These are phyloP conservation scores for Cantharis rufa DNA, from an alignment of 2,888 invertebrate genomes.

Conservation along the genomic window DNA sequence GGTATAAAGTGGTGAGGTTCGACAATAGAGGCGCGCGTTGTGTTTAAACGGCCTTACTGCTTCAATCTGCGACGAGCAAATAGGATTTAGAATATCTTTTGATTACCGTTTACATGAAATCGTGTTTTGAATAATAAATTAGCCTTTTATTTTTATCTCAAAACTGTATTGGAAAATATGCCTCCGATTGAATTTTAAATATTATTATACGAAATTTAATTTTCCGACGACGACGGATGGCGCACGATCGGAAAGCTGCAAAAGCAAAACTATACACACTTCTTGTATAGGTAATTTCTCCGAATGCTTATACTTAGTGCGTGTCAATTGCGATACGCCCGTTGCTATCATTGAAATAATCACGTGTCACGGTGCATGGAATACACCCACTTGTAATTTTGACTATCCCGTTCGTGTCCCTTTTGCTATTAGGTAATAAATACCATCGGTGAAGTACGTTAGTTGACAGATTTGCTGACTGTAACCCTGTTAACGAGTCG, in stretches of 20 bases:
- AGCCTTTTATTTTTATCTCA: constrained; percentile 26
- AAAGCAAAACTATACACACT: not conserved
- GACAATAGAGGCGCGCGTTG: constrained; percentile 36
- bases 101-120: constrained; percentile 43
- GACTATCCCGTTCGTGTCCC: constrained; percentile 36
- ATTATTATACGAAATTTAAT: not conserved
- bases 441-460: constrained; percentile 21
- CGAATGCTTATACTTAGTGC: constrained; percentile 13
- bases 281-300: no score
- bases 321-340: constrained; percentile 45
- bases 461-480: constrained; percentile 31
- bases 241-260: not conserved
- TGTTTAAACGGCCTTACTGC: constrained; percentile 41
- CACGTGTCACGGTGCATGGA: constrained; percentile 46
- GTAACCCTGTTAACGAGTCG: constrained; percentile 38
- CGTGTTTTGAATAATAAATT: constrained; percentile 43
- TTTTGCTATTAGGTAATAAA: constrained; percentile 30
- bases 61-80: constrained; percentile 46
- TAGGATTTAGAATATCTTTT: constrained; percentile 46
- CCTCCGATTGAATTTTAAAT: constrained; percentile 19
- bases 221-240: not conserved
- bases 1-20: constrained; percentile 33
- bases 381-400: constrained; percentile 30
- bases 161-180: constrained; percentile 16
- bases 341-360: constrained; percentile 45